Conservation (phyloP, 2,113 vertebrate species). For the Elgaria multicarinata region DNA sequence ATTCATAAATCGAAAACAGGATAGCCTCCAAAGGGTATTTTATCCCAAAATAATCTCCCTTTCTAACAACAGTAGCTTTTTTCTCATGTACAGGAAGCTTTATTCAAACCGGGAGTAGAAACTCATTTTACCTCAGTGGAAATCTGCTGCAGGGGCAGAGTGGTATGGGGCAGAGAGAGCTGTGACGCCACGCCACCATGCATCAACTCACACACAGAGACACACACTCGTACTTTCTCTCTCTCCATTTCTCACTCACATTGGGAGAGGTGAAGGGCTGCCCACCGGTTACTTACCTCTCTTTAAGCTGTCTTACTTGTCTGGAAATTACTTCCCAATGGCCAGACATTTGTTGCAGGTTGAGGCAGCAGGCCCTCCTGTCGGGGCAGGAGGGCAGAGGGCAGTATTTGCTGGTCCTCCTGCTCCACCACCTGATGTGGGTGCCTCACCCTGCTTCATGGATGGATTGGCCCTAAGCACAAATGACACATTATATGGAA, state of each 20-base stretch:
- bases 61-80: slow-evolving; percentile 23
- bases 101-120: neutral
- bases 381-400: too few relatives aligned
- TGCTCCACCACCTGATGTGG: too few relatives aligned
- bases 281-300: neutral
- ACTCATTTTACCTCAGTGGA: neutral
- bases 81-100: slow-evolving; percentile 1
- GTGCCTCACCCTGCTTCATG: too few relatives aligned
- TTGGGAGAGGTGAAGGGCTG: too few relatives aligned
- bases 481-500: too few relatives aligned
- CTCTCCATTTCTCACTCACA: too few relatives aligned
- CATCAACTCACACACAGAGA: too few relatives aligned
- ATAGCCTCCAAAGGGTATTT: slow-evolving; percentile 32
- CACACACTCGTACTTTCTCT: too few relatives aligned
- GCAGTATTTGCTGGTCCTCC: too few relatives aligned
- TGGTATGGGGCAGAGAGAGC: neutral
- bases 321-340: neutral
- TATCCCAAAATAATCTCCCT: slow-evolving; percentile 29
- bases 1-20: slow-evolving; percentile 25
- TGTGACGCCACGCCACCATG: neutral
- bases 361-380: too few relatives aligned
- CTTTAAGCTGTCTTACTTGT: neutral
- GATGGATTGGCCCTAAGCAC: too few relatives aligned
- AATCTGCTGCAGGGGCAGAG: neutral
- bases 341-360: too few relatives aligned